Evolutionary conservation across 2,888 invertebrate species (phyloP).

Genomic region (Lymantria dispar): DNA sequence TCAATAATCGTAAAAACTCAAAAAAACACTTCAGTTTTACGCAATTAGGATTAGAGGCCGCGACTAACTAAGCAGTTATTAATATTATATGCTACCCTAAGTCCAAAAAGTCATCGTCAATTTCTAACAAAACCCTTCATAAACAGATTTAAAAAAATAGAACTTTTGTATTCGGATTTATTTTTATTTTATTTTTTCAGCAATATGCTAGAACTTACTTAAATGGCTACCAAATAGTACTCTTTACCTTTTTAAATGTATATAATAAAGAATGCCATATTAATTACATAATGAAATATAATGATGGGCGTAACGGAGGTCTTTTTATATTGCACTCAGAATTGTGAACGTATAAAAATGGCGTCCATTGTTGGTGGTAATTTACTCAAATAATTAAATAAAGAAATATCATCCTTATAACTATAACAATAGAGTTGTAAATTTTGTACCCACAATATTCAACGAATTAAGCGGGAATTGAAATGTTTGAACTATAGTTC

Average conservation of each 20-base stretch:
- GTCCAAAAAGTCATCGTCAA: constrained; percentile 14
- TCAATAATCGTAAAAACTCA: too few relatives aligned
- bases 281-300: constrained; percentile 57
- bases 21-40: too few relatives aligned
- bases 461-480: too few relatives aligned
- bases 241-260: constrained; percentile 53
- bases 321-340: constrained; percentile 24
- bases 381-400: too few relatives aligned
- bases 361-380: too few relatives aligned
- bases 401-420: too few relatives aligned
- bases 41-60: too few relatives aligned
- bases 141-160: constrained; percentile 13
- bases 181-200: constrained; percentile 26
- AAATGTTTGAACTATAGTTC: too few relatives aligned
- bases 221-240: constrained; percentile 71
- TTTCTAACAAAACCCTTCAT: constrained; percentile 21
- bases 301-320: constrained; percentile 21
- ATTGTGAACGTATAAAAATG: constrained; percentile 10
- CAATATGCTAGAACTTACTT: constrained; percentile 66
- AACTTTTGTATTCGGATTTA: constrained; percentile 45
- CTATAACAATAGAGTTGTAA: too few relatives aligned
- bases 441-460: too few relatives aligned
- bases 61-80: background rate
- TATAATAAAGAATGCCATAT: constrained; percentile 68
- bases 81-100: background rate